Base-by-base conservation (phyloP, 35 echinoderm and acorn worm species). In the Diadema setosum region DNA sequence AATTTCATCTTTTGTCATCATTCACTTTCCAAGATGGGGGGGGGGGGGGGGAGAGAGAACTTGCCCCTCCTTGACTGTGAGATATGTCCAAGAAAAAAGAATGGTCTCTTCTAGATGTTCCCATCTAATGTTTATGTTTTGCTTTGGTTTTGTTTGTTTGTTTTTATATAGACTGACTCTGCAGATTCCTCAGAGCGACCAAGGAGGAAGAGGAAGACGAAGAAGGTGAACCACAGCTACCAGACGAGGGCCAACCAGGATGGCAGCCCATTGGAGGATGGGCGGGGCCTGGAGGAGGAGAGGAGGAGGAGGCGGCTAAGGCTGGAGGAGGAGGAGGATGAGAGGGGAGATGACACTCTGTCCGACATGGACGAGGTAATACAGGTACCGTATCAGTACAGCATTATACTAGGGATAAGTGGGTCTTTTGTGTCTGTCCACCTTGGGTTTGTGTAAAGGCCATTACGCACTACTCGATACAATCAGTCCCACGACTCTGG, bases 171-270 rank as follows among this genome's bases (percentile, higher is more conserved):
- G 91, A 86, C 85, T 18, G 90, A 91, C 49, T 91, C 87, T 24
- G 34, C 49, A 36, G 88, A 95, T 31, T 82, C 82, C 1, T 70
- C 59, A 8, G 93, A 92, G 37, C 78, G 87, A 76, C 70, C 83
- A 26, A 85, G 90, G 39, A 81, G 84, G 45, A 92, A 92, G 59
- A 90, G 86, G 33, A 46, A 42, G 14, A 91, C 31, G 46, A 91
- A 81, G 50, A 87, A 87, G 76, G 69, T 39, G 5, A 55, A 91
- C 36, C 94, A 96, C 75, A 70, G 59, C 33, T 93, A 96, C 55
- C 41, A 90, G 33, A 96, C 94, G 5, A 42, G 94, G 27, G 70
- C 90, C 29, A 87, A 60, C 65, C 75, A 46, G 27, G 39, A 44
- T 36, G 91, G 39, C 42, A 23, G 45, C 6, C 45, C 45, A 15